These are phyloP conservation scores for Austrofundulus limnaeus DNA, from an alignment of 2,113 vertebrate species.

Conservation along the genomic window DNA sequence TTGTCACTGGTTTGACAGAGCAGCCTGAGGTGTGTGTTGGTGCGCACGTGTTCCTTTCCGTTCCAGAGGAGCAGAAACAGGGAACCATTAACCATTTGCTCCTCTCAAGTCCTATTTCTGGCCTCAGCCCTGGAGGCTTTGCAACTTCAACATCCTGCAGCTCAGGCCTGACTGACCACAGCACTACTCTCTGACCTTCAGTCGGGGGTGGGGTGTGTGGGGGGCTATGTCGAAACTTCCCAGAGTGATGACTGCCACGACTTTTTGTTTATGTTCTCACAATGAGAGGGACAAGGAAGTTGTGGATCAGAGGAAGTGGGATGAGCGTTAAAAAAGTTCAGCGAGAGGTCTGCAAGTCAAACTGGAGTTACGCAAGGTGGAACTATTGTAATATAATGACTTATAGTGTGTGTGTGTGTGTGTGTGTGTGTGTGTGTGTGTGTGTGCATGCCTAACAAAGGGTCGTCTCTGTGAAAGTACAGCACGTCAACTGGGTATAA, in stretches of 20 bases:
- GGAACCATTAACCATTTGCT: constrained; percentile 31
- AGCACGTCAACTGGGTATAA: constrained; percentile 53
- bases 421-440: constrained; percentile 7
- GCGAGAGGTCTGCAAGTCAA: constrained; percentile 42
- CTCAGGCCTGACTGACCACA: constrained; percentile 49
- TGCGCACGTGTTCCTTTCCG: constrained; percentile 31
- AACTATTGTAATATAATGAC: constrained; percentile 37
- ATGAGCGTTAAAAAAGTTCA: constrained; percentile 57
- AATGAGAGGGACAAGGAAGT: constrained; percentile 36
- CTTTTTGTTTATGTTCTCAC: constrained; percentile 68
- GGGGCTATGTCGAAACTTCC: constrained; percentile 41
- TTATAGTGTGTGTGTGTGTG: constrained; percentile 20
- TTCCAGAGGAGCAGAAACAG: constrained; percentile 15
- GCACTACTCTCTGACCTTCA: constrained; percentile 29
- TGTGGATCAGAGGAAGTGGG: constrained; percentile 26
- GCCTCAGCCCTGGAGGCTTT: constrained; percentile 39
- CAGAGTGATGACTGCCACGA: constrained; percentile 51
- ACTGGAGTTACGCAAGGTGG: constrained; percentile 38
- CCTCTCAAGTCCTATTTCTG: constrained; percentile 52
- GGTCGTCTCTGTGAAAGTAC: constrained; percentile 40
- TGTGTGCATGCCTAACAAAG: constrained; percentile 35
- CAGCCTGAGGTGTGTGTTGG: constrained; percentile 18
- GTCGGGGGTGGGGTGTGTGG: neutral
- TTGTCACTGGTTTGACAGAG: constrained; percentile 43
- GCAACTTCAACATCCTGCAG: constrained; percentile 53